Evolutionary conservation across 1,140 invertebrate species (phyloP).

Genomic region (Leptinotarsa lineolata): DNA sequence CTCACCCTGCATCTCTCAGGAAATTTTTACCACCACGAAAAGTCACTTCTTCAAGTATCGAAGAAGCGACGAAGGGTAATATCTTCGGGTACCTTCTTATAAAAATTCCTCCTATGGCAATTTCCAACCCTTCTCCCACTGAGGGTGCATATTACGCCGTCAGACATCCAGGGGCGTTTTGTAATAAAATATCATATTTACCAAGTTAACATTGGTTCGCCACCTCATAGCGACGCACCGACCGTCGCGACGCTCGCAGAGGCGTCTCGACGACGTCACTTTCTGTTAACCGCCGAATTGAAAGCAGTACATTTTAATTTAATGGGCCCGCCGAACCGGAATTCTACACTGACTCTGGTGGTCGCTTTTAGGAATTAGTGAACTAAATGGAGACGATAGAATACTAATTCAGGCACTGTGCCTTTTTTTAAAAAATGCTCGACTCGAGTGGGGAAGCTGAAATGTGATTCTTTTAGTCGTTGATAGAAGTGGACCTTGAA

Average conservation of each 20-base stretch:
- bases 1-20: too few relatives aligned
- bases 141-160: slow-evolving; percentile 23
- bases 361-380: slow-evolving; percentile 39
- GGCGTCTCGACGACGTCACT: slow-evolving; percentile 37
- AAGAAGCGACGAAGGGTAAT: too few relatives aligned
- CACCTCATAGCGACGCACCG: slow-evolving; percentile 18
- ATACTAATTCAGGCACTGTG: slow-evolving; percentile 37
- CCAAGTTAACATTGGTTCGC: slow-evolving; percentile 41
- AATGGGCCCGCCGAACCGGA: slow-evolving; percentile 40
- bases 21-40: too few relatives aligned
- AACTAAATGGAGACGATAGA: slow-evolving; percentile 38
- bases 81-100: too few relatives aligned
- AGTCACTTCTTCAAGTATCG: too few relatives aligned
- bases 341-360: slow-evolving; percentile 34
- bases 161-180: slow-evolving; percentile 42
- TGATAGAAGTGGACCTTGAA: not conserved
- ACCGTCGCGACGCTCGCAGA: slow-evolving; percentile 27
- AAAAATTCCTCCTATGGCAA: too few relatives aligned
- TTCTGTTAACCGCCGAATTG: slow-evolving; percentile 36
- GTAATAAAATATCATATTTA: slow-evolving; percentile 42
- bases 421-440: not conserved
- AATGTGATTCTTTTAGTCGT: not conserved
- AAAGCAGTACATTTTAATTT: slow-evolving; percentile 41
- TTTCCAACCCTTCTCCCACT: not conserved
- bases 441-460: not conserved